Evolutionary conservation across 2,113 vertebrate genomes (phyloP).

Genomic region (Eulacestoma nigropectus): DNA sequence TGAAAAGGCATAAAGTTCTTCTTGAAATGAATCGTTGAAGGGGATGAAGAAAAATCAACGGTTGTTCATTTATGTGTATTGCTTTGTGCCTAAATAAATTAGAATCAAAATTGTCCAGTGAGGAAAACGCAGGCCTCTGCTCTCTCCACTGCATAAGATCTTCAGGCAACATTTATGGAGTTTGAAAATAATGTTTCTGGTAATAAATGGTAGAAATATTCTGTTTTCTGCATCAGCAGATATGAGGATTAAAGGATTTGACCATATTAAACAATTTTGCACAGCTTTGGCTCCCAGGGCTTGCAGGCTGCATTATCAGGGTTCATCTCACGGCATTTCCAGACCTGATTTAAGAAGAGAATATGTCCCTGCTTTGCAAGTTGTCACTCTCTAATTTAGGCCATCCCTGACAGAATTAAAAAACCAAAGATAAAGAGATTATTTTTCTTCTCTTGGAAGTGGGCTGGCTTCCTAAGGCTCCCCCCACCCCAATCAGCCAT

Average conservation of each 20-base stretch:
- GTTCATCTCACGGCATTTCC: conserved; percentile 72
- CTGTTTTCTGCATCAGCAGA: conserved; percentile 79
- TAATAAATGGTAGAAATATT: conserved; percentile 78
- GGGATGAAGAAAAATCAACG: conserved; percentile 34
- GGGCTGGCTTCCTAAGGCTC: conserved; percentile 49
- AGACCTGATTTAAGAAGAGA: conserved; percentile 74
- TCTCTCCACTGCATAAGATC: conserved; percentile 61
- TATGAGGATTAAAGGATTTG: conserved; percentile 80
- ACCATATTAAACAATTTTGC: conserved; percentile 79
- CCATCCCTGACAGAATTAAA: conserved; percentile 69
- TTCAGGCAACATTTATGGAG: conserved; percentile 64
- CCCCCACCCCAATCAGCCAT: conserved; percentile 48
- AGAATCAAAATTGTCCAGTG: conserved; percentile 67
- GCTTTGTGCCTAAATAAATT: conserved; percentile 68
- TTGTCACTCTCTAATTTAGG: conserved; percentile 74
- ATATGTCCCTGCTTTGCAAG: conserved; percentile 69
- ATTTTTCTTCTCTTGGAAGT: conserved; percentile 57
- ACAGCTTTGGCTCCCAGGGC: conserved; percentile 75
- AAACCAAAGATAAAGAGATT: conserved; percentile 60
- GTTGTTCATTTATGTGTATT: conserved; percentile 45
- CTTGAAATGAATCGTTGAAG: not conserved
- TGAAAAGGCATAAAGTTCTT: conserved; percentile 5
- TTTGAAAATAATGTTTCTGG: conserved; percentile 77
- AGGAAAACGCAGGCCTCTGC: conserved; percentile 54
- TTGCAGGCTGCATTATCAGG: conserved; percentile 69